A percentile compares a stretch with the other conserved stretches of the same genome.
Conservation (phyloP, 2,797 vertebrate genomes). For the Emys orbicularis region DNA sequence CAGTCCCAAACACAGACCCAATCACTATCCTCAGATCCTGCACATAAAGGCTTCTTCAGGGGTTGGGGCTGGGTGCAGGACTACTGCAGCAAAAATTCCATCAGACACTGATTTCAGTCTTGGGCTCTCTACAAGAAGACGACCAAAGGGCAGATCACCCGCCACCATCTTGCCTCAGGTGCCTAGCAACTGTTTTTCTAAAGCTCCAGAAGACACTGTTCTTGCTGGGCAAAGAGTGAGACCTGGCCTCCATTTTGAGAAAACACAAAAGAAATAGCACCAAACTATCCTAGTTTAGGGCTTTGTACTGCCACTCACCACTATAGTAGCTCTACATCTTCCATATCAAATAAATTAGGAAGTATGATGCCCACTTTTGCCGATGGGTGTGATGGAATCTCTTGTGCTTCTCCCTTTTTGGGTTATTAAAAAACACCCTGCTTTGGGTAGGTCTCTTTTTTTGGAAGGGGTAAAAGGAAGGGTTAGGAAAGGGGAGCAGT, state of each 20-base stretch:
- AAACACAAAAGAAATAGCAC: background rate
- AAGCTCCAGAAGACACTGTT: background rate
- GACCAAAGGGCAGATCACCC: background rate
- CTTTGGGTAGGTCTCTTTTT: background rate
- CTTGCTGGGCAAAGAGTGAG: background rate
- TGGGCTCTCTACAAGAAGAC: background rate
- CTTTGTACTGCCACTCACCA: background rate
- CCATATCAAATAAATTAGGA: background rate
- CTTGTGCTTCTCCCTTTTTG: background rate
- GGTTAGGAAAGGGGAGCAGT: background rate
- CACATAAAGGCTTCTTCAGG: background rate
- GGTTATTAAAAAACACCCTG: background rate
- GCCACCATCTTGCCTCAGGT: background rate
- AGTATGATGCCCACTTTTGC: background rate
- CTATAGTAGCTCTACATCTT: background rate
- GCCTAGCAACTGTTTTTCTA: background rate
- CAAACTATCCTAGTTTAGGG: background rate
- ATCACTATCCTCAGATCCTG: background rate
- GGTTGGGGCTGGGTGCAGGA: fast-evolving
- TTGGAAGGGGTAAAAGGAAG: background rate
- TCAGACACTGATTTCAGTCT: background rate
- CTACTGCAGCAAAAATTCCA: background rate
- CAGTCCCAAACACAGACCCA: background rate
- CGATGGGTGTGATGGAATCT: background rate
- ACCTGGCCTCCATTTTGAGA: background rate